phyloP scores from a whole-genome alignment of 2,113 vertebrate species.

The Myrmecobius fasciatus region DNA sequence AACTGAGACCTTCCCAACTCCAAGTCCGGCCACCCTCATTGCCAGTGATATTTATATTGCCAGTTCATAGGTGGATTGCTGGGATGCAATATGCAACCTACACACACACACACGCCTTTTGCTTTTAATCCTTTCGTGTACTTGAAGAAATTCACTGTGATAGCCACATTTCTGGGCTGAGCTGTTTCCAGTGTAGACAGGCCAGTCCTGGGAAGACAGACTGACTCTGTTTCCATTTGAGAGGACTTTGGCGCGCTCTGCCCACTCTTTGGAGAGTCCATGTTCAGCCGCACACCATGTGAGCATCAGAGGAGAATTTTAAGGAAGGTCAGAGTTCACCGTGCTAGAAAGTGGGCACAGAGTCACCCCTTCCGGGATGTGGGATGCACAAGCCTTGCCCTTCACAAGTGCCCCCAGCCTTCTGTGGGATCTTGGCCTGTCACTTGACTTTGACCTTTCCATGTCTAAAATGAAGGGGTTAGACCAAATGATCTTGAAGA shows the following conservation, averaged over 20 bases:
- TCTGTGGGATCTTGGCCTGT: neutral
- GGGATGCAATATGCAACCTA: neutral
- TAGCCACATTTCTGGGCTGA: too few relatives aligned
- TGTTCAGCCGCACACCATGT: neutral
- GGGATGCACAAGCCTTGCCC: too few relatives aligned
- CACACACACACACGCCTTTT: neutral
- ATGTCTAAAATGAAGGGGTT: neutral
- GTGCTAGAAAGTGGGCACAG: neutral
- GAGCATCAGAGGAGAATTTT: neutral
- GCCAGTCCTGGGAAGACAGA: neutral
- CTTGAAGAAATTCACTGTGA: neutral
- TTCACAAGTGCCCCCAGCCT: neutral
- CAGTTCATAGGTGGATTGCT: neutral
- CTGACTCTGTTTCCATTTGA: neutral
- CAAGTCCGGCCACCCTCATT: too few relatives aligned
- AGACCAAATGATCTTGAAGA: neutral
- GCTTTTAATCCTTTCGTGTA: neutral
- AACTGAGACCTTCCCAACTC: neutral
- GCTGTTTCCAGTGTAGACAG: neutral
- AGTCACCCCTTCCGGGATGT: too few relatives aligned
- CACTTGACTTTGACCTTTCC: neutral
- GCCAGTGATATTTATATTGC: neutral
- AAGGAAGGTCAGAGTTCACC: too few relatives aligned
- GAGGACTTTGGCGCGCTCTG: neutral
- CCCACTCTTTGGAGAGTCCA: neutral